Evolutionary conservation across 2,797 vertebrate genomes (phyloP), one percentile per base, ranked within the genome.

Genomic region (Leuciscus waleckii): DNA sequence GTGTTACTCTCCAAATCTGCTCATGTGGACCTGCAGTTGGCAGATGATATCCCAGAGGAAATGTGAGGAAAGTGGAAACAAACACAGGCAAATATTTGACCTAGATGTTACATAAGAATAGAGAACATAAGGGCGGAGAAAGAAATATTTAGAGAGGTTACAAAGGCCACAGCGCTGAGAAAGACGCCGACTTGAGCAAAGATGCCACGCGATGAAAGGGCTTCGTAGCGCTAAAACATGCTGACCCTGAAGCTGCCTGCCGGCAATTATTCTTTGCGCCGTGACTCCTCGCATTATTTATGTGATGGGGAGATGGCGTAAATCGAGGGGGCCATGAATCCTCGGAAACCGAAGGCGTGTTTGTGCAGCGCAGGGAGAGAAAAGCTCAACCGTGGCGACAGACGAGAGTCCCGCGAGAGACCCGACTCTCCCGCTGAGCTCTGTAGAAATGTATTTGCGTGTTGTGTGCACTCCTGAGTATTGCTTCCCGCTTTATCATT

Each of bases 261-360:
- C 81, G 68, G 85, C 88, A 81, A 83, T 87, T 86, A 89, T 87
- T 90, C 89, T 85, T 83, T 83, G 71, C 79, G 75, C n/a, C 68
- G 77, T 85, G 84, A 89, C 89, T 86, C 79, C 71, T 88, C 69
- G 21, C 69, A 82, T 90, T 88, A 88, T 89, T 90, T 89, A 90
- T 89, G 90, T 74, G 75, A 86, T 63, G 79, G 54, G 79, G 85
- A 87, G 86, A 85, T 49, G 76, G 71, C 51, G 82, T 86, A 87
- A 89, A 87, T 88, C 70, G 84, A 88, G 79, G 85, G 74, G 81
- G 68, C 85, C 81, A 82, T 87, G 85, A 88, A 88, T 87, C 88
- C 83, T 83, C n/a, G 65, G 85, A 46, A 84, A 84, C 85, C 78
- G 35, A 63, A 61, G 32, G 70, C 17, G 71, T 87, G 86, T 83